Base-by-base conservation (phyloP, 1,140 invertebrate species). In the Microvelia longipes region DNA sequence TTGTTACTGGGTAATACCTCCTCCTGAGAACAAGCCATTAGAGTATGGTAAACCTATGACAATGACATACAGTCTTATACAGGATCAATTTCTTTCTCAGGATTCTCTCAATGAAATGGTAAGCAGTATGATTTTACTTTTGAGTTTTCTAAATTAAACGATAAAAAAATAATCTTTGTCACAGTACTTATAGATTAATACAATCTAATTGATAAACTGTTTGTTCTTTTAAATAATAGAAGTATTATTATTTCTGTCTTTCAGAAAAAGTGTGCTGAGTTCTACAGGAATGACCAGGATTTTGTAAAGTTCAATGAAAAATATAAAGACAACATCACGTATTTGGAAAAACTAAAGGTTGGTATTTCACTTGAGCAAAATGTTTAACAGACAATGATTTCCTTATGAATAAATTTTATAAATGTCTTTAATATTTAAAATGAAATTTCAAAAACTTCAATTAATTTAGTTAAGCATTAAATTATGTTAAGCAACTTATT, bases 1-100 rank as follows among this genome's bases (percentile, higher is more conserved):
- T 68, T 89, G 91, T 69, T 97, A 91, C 78, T 97, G 94, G 94
- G 93, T 96, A 1, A 87, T 94, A 81, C 94, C 95, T 25, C 94
- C 94, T 19, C 89, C 91, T 30, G 94, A 97, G 81, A 90, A 91
- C 75, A 86, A 90, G 75, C 91, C 92, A 1, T 87, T 90, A 35
- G 94, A 97, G 78, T 94, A 94, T 81, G 92, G 92, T 0, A 85
- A 91, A 35, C 93, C 94, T 0, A 91, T 96, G 86, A 81, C 91
- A 13, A 88, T 97, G 80, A 89, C 90, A 73, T 95, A 93, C 74
- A 90, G 86, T 70, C 85, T 93, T 68, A 81, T 88, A 2, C 88
- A 92, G 75, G 93, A 96, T 77, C 86, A 87, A 30, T 89, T 89
- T 76, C 81, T 96, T 50, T 87, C 90, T 24, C 85, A 89, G 75